These are phyloP conservation scores for Passer montanus DNA, from an alignment of 2,113 vertebrate species.

Conservation along the genomic window DNA sequence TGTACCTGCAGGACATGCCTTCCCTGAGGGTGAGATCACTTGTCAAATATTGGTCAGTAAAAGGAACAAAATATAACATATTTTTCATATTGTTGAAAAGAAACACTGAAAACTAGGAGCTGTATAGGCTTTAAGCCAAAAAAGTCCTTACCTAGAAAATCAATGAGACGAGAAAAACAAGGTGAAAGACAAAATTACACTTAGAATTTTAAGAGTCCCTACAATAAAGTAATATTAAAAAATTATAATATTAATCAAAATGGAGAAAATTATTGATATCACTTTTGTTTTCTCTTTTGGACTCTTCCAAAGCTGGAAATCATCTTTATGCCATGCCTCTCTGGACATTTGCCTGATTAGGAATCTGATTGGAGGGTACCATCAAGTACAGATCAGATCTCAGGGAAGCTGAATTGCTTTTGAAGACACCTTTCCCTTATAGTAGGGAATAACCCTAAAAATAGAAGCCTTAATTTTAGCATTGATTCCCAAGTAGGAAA, in stretches of 20 bases:
- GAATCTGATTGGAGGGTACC: not conserved
- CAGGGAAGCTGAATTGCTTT: not conserved
- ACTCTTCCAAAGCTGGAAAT: not conserved
- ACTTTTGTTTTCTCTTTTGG: not conserved
- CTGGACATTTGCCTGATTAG: not conserved
- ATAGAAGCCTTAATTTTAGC: not conserved
- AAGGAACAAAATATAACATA: not conserved
- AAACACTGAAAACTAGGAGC: not conserved
- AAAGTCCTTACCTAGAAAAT: not conserved
- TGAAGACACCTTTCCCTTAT: not conserved
- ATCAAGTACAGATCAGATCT: not conserved
- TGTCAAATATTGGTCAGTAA: not conserved
- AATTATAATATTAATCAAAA: not conserved
- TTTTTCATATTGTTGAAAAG: not conserved
- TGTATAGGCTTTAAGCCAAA: not conserved
- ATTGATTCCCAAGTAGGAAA: not conserved
- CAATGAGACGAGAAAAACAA: not conserved
- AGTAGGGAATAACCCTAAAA: not conserved
- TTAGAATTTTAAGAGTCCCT: not conserved
- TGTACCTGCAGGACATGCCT: not conserved
- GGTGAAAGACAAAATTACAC: not conserved
- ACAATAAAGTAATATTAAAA: not conserved
- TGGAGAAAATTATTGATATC: not conserved
- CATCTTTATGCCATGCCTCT: not conserved
- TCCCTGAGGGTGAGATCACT: not conserved